Conservation (phyloP, 2,797 vertebrate genomes). For the Lepus townsendii region DNA sequence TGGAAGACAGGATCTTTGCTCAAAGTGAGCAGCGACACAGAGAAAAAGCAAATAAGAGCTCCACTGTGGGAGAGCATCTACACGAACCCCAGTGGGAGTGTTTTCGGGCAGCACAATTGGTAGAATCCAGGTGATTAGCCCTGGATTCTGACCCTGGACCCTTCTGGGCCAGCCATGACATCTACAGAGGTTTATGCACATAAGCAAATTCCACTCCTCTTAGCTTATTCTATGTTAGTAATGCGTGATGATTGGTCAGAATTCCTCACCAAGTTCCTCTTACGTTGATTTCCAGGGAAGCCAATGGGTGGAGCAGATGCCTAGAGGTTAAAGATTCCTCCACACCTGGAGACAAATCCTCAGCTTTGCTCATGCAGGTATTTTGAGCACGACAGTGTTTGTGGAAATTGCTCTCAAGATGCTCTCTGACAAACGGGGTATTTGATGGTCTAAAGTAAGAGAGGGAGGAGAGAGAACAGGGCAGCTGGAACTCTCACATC, state of each 20-base stretch:
- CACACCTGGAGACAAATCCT: neutral
- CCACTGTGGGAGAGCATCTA: neutral
- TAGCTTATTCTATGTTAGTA: neutral
- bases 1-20: neutral
- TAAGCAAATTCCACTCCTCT: neutral
- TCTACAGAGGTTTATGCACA: neutral
- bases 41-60: neutral
- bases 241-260: neutral
- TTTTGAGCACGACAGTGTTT: slow-evolving; percentile 45
- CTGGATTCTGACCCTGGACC: neutral
- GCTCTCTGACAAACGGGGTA: neutral
- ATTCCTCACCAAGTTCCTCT: neutral
- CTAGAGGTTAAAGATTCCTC: neutral
- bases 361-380: neutral
- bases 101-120: neutral
- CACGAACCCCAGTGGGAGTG: neutral
- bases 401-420: slow-evolving; percentile 2
- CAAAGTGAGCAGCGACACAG: neutral
- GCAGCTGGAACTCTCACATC: no score
- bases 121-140: neutral
- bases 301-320: neutral
- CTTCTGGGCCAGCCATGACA: neutral
- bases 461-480: neutral
- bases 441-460: neutral
- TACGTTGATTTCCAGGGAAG: neutral